Percentiles rank a stretch among this genome's conserved stretches.
phyloP scores from a whole-genome alignment of 2,797 vertebrate species.

The Tangara arthus region DNA sequence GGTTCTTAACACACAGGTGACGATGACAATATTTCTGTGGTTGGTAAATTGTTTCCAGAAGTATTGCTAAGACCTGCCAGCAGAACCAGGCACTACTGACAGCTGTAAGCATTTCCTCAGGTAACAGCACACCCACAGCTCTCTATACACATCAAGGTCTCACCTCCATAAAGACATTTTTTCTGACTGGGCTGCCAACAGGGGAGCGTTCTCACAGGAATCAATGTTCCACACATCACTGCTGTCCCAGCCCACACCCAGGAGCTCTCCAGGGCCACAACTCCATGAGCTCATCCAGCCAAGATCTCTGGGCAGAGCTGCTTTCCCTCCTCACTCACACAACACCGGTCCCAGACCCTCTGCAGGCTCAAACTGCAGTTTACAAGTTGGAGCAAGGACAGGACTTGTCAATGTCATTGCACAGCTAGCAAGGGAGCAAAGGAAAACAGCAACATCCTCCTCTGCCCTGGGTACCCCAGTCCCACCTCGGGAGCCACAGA shows the following conservation, averaged over 20 bases:
- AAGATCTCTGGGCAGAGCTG: neutral
- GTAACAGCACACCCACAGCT: neutral
- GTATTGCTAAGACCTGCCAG: neutral
- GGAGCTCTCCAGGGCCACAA: neutral
- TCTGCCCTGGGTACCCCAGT: neutral
- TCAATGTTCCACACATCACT: too few species aligned
- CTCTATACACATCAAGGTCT: neutral
- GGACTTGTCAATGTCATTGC: neutral
- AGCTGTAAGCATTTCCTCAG: neutral
- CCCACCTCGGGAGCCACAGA: neutral
- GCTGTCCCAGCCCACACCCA: neutral
- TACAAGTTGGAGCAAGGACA: neutral
- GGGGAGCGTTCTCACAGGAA: rapidly evolving
- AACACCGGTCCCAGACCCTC: neutral
- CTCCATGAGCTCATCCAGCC: neutral
- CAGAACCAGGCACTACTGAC: neutral
- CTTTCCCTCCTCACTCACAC: neutral
- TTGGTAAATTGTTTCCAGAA: neutral
- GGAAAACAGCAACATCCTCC: rapidly evolving
- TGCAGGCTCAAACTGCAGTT: neutral
- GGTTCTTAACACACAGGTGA: neutral
- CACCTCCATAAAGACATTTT: neutral
- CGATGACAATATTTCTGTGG: neutral
- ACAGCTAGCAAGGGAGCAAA: neutral
- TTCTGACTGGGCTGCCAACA: neutral